Evolutionary conservation across 2,888 invertebrate genomes (phyloP).

Genomic region (Tortricodes alternella): DNA sequence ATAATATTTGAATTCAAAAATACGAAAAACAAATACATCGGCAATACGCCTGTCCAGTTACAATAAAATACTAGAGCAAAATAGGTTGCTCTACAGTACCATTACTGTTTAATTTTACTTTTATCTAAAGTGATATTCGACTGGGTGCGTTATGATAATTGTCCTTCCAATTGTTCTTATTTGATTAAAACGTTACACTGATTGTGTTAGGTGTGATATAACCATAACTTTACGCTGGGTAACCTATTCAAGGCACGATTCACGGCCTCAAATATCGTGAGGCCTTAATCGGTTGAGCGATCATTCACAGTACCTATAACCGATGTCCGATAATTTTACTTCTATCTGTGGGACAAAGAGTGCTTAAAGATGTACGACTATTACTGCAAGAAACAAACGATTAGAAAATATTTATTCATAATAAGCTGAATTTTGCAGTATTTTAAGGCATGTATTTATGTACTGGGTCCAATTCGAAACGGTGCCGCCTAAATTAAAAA

Average conservation of each 20-base stretch:
- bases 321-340: background rate
- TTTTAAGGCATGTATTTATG: no score
- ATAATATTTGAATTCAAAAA: no score
- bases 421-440: no score
- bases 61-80: no score
- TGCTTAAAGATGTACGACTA: no score
- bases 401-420: no score
- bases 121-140: background rate
- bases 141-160: slow-evolving; percentile 3
- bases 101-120: background rate
- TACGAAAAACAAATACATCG: no score
- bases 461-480: no score
- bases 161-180: slow-evolving; percentile 6
- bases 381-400: no score
- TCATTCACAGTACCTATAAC: slow-evolving; percentile 10
- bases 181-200: slow-evolving; percentile 10
- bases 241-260: slow-evolving; percentile 18
- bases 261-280: slow-evolving; percentile 21
- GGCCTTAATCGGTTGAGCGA: background rate
- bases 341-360: no score
- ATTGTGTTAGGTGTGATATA: slow-evolving; percentile 13
- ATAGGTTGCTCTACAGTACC: background rate
- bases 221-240: slow-evolving; percentile 21
- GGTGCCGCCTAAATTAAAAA: no score
- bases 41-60: no score